These are phyloP conservation scores for Leptinotarsa rubiginosa DNA, from an alignment of 2,888 invertebrate species.

Conservation along the genomic window DNA sequence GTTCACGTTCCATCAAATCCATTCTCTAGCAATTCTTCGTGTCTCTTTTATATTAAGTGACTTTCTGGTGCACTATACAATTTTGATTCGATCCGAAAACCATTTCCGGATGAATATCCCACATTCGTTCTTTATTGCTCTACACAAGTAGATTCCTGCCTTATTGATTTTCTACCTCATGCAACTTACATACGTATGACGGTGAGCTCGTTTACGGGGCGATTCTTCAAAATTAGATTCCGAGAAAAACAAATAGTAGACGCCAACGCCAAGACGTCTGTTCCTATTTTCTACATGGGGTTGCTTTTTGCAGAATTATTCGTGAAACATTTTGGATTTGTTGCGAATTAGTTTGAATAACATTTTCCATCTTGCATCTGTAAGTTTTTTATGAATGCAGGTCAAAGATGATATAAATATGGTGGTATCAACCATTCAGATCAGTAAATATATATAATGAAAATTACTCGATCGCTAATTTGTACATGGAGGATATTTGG, in stretches of 20 bases:
- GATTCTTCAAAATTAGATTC: conserved; percentile 12
- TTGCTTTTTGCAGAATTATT: neutral
- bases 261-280: neutral
- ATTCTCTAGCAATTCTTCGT: conserved; percentile 16
- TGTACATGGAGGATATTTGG: no score
- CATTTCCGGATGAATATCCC: conserved; percentile 37
- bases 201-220: conserved; percentile 6
- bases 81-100: conserved; percentile 40
- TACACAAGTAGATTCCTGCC: conserved; percentile 32
- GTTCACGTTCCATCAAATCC: conserved; percentile 20
- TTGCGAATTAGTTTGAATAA: no score
- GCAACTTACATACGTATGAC: conserved; percentile 23
- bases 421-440: no score
- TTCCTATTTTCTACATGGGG: neutral
- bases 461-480: no score
- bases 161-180: conserved; percentile 32
- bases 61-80: conserved; percentile 34
- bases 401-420: no score
- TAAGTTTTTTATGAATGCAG: no score
- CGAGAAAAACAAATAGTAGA: neutral
- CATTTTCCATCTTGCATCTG: no score
- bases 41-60: conserved; percentile 32
- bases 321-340: neutral
- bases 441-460: no score
- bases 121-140: conserved; percentile 39